phyloP scores from a whole-genome alignment of 2,113 vertebrate species.

The Hippocampus mohnikei region DNA sequence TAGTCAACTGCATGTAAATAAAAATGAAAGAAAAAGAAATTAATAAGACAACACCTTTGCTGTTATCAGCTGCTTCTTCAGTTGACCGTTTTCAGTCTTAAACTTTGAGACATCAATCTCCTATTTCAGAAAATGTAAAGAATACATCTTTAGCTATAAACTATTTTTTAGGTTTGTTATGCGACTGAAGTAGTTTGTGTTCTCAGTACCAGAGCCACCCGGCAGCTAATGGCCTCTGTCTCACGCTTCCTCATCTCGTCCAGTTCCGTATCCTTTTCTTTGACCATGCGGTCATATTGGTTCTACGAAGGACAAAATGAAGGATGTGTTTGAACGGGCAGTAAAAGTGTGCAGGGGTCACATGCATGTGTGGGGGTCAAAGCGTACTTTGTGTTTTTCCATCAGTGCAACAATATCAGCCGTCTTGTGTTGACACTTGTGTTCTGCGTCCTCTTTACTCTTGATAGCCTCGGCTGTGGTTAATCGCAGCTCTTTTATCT shows the following conservation, averaged over 20 bases:
- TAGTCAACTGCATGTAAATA: neutral
- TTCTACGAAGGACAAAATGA: slow-evolving; percentile 60
- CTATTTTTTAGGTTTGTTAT: neutral
- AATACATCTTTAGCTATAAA: neutral
- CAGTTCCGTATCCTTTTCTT: slow-evolving; percentile 87
- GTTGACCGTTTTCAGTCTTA: slow-evolving; percentile 70
- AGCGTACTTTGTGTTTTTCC: slow-evolving; percentile 90
- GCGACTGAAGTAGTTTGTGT: neutral
- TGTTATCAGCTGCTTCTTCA: slow-evolving; percentile 76
- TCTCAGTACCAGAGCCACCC: slow-evolving; percentile 74
- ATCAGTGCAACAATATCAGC: slow-evolving; percentile 92
- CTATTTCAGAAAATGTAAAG: slow-evolving; percentile 61
- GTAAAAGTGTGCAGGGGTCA: neutral
- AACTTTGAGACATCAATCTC: slow-evolving; percentile 74
- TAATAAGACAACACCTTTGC: slow-evolving; percentile 68
- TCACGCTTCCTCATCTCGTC: slow-evolving; percentile 76
- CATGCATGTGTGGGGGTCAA: neutral
- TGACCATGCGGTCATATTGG: slow-evolving; percentile 86
- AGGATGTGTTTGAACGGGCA: neutral
- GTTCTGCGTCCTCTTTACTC: slow-evolving; percentile 79
- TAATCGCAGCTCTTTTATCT: slow-evolving; percentile 78
- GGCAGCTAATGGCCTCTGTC: slow-evolving; percentile 68
- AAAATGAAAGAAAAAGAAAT: slow-evolving; percentile 2
- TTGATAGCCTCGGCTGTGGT: slow-evolving; percentile 73
- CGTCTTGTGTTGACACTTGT: slow-evolving; percentile 88